Conservation (phyloP, 2,797 vertebrate genomes). For the Tachyglossus aculeatus region DNA sequence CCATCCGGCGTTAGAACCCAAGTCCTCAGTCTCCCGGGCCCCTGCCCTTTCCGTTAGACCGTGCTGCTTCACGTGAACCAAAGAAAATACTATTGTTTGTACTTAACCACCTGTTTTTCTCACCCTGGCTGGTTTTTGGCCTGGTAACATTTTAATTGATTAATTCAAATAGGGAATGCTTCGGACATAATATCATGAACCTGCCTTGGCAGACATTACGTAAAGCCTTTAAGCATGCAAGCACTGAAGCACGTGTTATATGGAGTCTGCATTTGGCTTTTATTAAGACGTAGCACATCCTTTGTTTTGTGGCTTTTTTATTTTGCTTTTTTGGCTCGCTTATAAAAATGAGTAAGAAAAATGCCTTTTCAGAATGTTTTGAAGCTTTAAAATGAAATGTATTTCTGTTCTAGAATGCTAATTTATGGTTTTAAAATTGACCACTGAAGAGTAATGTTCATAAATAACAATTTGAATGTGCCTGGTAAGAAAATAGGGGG, state of each 20-base stretch:
- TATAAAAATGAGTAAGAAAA: constrained; percentile 65
- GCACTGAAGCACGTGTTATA: constrained; percentile 3
- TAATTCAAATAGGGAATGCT: constrained; percentile 17
- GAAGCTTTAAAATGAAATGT: constrained; percentile 60
- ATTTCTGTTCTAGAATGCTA: constrained; percentile 59
- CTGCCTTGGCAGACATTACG: constrained; percentile 11
- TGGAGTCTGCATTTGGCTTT: background rate
- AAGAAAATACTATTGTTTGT: too few species aligned
- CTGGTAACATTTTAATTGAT: constrained; percentile 30
- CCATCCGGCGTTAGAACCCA: too few species aligned
- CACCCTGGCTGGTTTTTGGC: background rate
- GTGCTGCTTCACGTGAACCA: too few species aligned
- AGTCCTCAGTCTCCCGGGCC: too few species aligned
- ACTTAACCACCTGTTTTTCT: too few species aligned
- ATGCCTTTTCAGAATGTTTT: constrained; percentile 45
- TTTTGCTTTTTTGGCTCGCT: constrained; percentile 48
- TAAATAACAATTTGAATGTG: constrained; percentile 52
- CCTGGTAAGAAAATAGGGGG: constrained; percentile 50
- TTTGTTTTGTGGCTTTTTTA: constrained; percentile 34
- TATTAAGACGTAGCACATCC: background rate
- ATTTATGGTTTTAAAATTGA: constrained; percentile 70
- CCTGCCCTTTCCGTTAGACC: too few species aligned
- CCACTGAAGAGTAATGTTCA: constrained; percentile 54
- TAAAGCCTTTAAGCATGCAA: constrained; percentile 30
- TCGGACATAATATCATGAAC: constrained; percentile 22